A percentile compares a stretch with the other conserved stretches of the same genome.
These are phyloP conservation scores for Napeogenes sylphis DNA, from an alignment of 2,888 invertebrate genomes.

Conservation along the genomic window DNA sequence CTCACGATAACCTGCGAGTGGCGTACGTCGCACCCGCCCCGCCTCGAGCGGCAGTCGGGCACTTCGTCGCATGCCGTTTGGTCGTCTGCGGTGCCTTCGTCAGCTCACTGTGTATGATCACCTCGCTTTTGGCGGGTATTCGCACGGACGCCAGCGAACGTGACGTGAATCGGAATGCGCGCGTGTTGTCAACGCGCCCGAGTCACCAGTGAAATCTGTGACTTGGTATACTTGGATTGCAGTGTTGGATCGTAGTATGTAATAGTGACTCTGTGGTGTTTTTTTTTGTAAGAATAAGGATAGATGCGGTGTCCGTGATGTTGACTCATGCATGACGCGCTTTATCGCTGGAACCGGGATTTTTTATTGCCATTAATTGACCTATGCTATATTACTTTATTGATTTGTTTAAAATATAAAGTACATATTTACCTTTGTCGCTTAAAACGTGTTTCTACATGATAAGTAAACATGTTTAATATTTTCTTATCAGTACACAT, in stretches of 20 bases:
- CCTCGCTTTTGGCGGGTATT: conserved; percentile 73
- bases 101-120: conserved; percentile 45
- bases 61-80: conserved; percentile 54
- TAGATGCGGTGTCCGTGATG: conserved; percentile 72
- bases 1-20: conserved; percentile 74
- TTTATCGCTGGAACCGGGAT: conserved; percentile 70
- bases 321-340: conserved; percentile 76
- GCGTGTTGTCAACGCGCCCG: conserved; percentile 59
- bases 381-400: conserved; percentile 8
- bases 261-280: conserved; percentile 50
- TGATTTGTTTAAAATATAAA: conserved; percentile 11
- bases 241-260: conserved; percentile 72
- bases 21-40: conserved; percentile 59
- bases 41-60: conserved; percentile 60
- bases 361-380: conserved; percentile 25
- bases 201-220: conserved; percentile 61
- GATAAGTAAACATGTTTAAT: no score
- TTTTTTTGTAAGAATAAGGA: conserved; percentile 64
- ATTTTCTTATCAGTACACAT: no score
- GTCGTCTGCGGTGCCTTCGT: conserved; percentile 46
- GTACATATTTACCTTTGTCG: no score
- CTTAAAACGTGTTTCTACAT: no score
- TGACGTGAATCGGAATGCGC: conserved; percentile 64
- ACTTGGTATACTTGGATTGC: conserved; percentile 73
- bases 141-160: conserved; percentile 59